These are phyloP conservation scores for Heptranchias perlo DNA, from an alignment of 2,113 vertebrate species.

Conservation along the genomic window DNA sequence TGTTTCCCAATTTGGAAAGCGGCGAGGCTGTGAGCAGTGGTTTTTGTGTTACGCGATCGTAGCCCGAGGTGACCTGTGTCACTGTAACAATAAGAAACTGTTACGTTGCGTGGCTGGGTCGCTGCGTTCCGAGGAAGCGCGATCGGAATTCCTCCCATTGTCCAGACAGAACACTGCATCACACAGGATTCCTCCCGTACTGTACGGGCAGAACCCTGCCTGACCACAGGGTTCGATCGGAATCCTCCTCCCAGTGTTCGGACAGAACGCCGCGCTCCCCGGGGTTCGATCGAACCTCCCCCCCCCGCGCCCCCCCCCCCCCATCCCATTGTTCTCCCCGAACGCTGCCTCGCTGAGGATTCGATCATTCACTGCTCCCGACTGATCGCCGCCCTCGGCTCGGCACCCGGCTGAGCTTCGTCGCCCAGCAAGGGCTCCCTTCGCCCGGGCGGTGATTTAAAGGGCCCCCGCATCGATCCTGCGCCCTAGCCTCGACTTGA, in stretches of 20 bases:
- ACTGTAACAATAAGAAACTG: not conserved
- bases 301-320: too few species aligned
- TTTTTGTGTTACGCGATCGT: not conserved
- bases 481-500: not conserved
- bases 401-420: not conserved
- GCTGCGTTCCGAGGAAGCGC: not conserved
- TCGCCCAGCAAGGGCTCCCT: not conserved
- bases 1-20: not conserved
- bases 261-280: not conserved
- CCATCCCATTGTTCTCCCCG: not conserved
- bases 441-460: not conserved
- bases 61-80: not conserved
- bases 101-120: not conserved
- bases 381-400: not conserved
- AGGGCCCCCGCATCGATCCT: not conserved
- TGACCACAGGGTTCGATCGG: not conserved
- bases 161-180: not conserved
- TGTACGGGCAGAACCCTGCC: not conserved
- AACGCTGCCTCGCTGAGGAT: not conserved
- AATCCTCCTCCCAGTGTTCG: not conserved
- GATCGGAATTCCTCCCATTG: conserved; percentile 7
- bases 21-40: not conserved
- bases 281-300: not conserved
- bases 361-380: not conserved
- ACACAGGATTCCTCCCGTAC: not conserved